A percentile compares a stretch with the other conserved stretches of the same genome.
Conservation (phyloP, 2,113 vertebrate species). For the Struthio camelus region DNA sequence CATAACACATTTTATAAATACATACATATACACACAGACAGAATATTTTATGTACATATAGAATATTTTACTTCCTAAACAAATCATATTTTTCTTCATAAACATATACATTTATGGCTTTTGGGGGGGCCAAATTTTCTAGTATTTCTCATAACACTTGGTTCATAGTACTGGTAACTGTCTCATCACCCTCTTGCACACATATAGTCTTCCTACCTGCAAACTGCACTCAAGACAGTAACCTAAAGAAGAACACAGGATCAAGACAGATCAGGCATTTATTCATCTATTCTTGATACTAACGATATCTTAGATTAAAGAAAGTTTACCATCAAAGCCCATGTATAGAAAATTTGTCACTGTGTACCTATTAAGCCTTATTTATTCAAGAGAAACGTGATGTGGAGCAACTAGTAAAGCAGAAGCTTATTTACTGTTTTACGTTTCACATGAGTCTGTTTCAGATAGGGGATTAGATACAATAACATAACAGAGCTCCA, state of each 20-base stretch:
- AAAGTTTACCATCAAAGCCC: background rate
- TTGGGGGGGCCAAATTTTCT: background rate
- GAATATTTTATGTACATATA: background rate
- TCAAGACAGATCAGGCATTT: background rate
- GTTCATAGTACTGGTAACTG: background rate
- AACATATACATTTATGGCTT: background rate
- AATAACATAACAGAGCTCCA: background rate
- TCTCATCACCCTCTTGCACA: background rate
- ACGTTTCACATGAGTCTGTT: background rate
- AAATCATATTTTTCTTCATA: background rate
- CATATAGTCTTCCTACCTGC: background rate
- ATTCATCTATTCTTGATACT: background rate
- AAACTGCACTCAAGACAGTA: background rate
- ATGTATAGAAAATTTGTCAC: background rate
- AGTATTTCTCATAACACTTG: background rate
- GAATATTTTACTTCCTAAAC: background rate
- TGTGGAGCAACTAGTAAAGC: background rate
- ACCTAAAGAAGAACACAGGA: background rate
- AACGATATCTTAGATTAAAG: background rate
- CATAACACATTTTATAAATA: background rate
- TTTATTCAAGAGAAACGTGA: background rate
- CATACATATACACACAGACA: background rate
- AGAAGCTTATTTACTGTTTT: background rate
- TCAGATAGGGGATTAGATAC: background rate
- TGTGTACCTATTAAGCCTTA: background rate